phyloP scores from a whole-genome alignment of 2,113 vertebrate species.

The Eleginops maclovinus region DNA sequence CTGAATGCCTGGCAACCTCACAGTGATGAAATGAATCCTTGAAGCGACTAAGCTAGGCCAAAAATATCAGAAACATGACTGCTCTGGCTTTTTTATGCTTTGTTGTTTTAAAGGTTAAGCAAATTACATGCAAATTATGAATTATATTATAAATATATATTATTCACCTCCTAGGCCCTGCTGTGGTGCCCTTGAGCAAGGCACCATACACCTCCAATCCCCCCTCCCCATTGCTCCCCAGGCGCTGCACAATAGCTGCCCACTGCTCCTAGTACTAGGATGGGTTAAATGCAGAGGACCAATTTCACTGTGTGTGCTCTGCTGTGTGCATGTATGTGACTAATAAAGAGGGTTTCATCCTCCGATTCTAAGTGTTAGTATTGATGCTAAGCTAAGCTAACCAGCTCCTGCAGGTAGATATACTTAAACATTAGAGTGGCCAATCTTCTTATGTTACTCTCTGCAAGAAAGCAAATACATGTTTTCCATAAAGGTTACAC shows the following conservation, averaged over 20 bases:
- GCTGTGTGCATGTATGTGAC: too few species aligned
- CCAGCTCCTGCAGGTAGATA: background rate
- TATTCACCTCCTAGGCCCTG: too few species aligned
- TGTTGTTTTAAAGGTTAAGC: background rate
- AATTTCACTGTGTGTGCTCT: too few species aligned
- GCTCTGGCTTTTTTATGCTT: too few species aligned
- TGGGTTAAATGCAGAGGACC: too few species aligned
- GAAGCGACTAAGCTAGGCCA: background rate
- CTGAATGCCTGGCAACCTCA: background rate
- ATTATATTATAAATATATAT: background rate
- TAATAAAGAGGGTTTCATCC: too few species aligned
- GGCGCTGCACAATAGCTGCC: too few species aligned
- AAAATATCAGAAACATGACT: background rate
- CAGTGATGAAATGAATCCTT: background rate
- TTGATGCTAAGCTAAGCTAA: background rate
- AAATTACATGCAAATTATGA: background rate
- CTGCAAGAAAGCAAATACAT: background rate
- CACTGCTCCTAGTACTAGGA: too few species aligned
- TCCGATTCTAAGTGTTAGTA: too few species aligned
- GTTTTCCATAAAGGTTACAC: background rate
- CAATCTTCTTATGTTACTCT: background rate
- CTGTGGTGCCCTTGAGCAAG: too few species aligned
- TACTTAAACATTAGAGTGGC: background rate
- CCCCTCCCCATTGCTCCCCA: too few species aligned
- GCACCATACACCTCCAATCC: too few species aligned